These are phyloP conservation scores for Cheilosia soror DNA, from an alignment of 2,888 invertebrate species.

Conservation along the genomic window DNA sequence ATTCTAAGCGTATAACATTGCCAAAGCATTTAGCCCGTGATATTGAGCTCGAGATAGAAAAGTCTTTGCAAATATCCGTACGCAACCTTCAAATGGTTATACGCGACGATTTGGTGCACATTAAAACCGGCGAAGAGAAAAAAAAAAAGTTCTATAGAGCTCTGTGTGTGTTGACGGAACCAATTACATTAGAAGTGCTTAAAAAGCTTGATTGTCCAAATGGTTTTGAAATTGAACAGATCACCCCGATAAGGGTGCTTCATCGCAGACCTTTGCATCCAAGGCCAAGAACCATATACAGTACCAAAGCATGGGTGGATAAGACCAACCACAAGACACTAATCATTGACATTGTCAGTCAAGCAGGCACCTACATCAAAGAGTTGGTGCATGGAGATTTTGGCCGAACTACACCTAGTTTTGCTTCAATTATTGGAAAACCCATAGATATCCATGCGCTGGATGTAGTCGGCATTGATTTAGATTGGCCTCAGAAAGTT, in stretches of 20 bases:
- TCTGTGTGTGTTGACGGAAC: constrained; percentile 86
- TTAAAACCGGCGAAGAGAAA: constrained; percentile 94
- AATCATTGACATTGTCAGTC: constrained; percentile 89
- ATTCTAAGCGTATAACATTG: constrained; percentile 86
- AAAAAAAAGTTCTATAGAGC: constrained; percentile 95
- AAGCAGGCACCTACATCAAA: constrained; percentile 98
- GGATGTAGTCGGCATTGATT: constrained; percentile 92
- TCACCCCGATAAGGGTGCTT: constrained; percentile 95
- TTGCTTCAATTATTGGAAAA: constrained; percentile 88
- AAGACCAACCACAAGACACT: constrained; percentile 85
- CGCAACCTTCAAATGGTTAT: constrained; percentile 87
- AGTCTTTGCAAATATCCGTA: constrained; percentile 85
- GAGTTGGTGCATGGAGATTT: constrained; percentile 99
- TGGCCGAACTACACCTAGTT: constrained; percentile 92
- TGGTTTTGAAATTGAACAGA: constrained; percentile 88
- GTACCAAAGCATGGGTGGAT: constrained; percentile 86
- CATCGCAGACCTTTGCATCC: constrained; percentile 92
- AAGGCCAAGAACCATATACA: constrained; percentile 88
- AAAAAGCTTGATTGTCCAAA: constrained; percentile 83
- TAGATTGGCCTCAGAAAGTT: constrained; percentile 88
- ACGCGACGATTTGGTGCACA: constrained; percentile 87
- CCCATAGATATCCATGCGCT: constrained; percentile 95
- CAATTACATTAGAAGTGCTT: constrained; percentile 85
- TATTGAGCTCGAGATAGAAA: constrained; percentile 86
- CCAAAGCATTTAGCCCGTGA: constrained; percentile 84